phyloP scores from a whole-genome alignment of 2,113 vertebrate species.

The Microcebus griseorufus region DNA sequence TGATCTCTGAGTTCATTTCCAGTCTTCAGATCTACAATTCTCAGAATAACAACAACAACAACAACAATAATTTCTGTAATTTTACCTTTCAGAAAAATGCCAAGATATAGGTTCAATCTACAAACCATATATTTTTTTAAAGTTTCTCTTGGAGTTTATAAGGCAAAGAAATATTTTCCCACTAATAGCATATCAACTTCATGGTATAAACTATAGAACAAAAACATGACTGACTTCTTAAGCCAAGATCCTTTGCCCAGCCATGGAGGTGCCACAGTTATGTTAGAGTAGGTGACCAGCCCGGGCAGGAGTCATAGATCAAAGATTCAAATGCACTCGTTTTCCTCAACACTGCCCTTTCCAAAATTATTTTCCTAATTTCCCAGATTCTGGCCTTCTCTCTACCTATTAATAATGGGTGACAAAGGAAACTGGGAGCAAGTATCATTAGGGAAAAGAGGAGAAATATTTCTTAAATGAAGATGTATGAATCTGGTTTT shows the following conservation, averaged over 20 bases:
- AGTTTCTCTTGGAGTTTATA: background rate
- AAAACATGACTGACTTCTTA: background rate
- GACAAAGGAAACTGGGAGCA: background rate
- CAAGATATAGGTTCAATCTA: background rate
- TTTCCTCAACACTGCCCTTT: background rate
- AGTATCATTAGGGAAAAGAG: background rate
- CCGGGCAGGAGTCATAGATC: background rate
- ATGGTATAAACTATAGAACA: background rate
- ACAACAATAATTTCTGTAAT: background rate
- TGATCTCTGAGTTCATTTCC: background rate
- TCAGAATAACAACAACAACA: background rate
- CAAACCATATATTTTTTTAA: background rate
- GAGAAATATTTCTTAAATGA: background rate
- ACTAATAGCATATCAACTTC: background rate
- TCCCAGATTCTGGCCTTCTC: background rate
- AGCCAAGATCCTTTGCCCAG: background rate
- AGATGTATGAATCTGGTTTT: background rate
- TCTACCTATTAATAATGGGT: background rate
- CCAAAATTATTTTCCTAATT: background rate
- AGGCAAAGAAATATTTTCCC: background rate
- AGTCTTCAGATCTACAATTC: background rate
- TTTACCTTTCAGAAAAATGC: background rate
- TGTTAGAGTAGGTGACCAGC: background rate
- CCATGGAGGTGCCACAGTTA: background rate
- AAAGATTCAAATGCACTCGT: background rate